Base-by-base conservation (phyloP, 2,113 vertebrate genomes). In the Budorcas taxicolor region DNA sequence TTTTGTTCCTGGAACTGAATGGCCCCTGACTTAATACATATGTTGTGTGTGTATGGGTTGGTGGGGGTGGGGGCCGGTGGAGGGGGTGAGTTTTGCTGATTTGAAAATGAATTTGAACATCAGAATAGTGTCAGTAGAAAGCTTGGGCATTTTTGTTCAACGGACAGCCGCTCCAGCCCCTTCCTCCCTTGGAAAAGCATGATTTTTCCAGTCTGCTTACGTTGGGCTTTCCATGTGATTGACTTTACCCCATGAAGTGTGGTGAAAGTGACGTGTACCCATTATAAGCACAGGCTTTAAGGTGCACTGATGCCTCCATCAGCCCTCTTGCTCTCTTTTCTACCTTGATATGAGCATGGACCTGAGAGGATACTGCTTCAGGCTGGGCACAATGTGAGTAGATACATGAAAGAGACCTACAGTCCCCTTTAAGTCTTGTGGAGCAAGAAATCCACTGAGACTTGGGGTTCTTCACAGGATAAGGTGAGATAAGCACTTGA, bases 61-160 rank as follows among this genome's bases (percentile, higher is more conserved):
- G 29, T 33, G 16, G 60, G 45, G 31, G 29, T 7, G 16, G 43
- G 1, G 17, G 1, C 0, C 2, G 1, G 9, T 0, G 19, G 15
- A 31, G 81, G 31, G 15, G n/a, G 52, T 90, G 92, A 90, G 62
- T 90, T 90, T 93, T 91, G 50, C 86, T 53, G n/a, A 87, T 91
- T 90, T 92, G 58, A 82, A 95, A 94, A 52, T 13, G 15, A 80
- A 45, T 58, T 91, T 60, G 89, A 52, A 74, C 27, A 43, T 64
- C 52, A 45, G 31, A 95, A 82, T 27, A 55, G 40, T 25, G 1
- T 27, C 43, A 29, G n/a, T 55, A 23, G 83, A 84, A 94, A 86
- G 84, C 9, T 90, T 45, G 50, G 17, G 33, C 52, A 9, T 60
- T 92, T 27, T 40, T 84, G 45, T 80, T 95, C 23, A 87, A 21